Base-by-base conservation (phyloP, 2,113 vertebrate genomes). In the Ahaetulla prasina region DNA sequence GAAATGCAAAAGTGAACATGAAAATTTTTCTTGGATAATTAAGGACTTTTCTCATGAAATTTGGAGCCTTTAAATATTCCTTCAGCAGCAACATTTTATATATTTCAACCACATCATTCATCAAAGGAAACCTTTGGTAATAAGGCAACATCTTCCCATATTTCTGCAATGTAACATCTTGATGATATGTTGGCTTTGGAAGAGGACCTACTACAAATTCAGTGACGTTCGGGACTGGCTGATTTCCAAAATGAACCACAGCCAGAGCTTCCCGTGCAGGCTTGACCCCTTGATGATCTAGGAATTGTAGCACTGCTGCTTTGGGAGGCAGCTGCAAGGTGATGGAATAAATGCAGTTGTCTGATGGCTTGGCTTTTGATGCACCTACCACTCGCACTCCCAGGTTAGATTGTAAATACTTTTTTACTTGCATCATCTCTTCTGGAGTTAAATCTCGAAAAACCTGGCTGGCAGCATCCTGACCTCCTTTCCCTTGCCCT, bases 11-110 rank as follows among this genome's bases (percentile, higher is more conserved):
- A 54, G 22, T 43, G 23, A 11, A n/a, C 47, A 60, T 49, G 35
- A 30, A 16, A 25, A 94, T 88, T 50, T 1, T 88, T 74, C 8
- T 8, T 53, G 87, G 43, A 43, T 68, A 89, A 49, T 88, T 92
- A 25, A 93, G 85, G 23, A 93, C 94, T n/a, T 95, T 87, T 35
- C 74, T 53, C 50, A 96, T 68, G 35, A 96, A 88, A 22, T 53
- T 90, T n/a, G 68, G 74, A 20, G 91, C 90, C 47, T 95, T 95
- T 30, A 55, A 43, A 35, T 89, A 93, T 39, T 91, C 93, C 45
- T 94, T 93, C 12, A 27, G 60, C 45, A 96, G 23, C 23, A 60
- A 47, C 1, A 4, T 35, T 53, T 30, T 0, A 1, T 91, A 10
- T 18, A 92, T 14, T 8, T 10, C 2, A 27, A 90, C 74, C 9